These are phyloP conservation scores for Pseudochromis fuscus DNA, from an alignment of 2,797 vertebrate species.

Conservation along the genomic window DNA sequence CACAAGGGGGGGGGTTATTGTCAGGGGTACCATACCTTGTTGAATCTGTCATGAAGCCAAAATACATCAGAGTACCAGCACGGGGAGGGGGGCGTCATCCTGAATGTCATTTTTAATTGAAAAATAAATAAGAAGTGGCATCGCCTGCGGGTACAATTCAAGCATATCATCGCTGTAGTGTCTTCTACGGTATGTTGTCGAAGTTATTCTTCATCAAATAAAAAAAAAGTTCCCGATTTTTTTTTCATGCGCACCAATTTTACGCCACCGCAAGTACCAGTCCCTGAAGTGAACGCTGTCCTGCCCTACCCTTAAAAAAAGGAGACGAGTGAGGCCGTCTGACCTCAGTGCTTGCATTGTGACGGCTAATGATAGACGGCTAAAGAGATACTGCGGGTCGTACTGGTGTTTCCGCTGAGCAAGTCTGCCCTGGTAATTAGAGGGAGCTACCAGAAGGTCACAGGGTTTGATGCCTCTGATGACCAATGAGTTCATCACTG, in stretches of 20 bases:
- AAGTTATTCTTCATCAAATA: conserved; percentile 54
- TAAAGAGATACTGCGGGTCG: conserved; percentile 35
- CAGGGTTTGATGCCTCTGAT: conserved; percentile 41
- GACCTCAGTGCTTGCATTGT: conserved; percentile 22
- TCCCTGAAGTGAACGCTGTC: conserved; percentile 47
- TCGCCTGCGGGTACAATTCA: conserved; percentile 41
- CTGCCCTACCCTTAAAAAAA: conserved; percentile 38
- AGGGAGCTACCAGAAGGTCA: conserved; percentile 26
- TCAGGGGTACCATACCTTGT: conserved; percentile 65
- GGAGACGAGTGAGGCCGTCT: conserved; percentile 13
- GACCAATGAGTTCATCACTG: conserved; percentile 18
- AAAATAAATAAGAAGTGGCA: conserved; percentile 73
- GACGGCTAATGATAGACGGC: conserved; percentile 47
- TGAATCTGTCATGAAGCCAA: conserved; percentile 71
- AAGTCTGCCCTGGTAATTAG: conserved; percentile 48
- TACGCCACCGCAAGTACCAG: background rate
- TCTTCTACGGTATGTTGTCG: conserved; percentile 38
- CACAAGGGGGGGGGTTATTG: conserved; percentile 62
- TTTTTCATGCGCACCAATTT: conserved; percentile 16
- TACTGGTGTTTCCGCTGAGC: conserved; percentile 7
- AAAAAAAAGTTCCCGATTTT: background rate
- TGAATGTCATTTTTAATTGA: conserved; percentile 78
- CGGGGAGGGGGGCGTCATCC: conserved; percentile 45
- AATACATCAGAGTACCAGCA: conserved; percentile 52
- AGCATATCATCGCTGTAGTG: conserved; percentile 27